Evolutionary conservation across 1,140 invertebrate species (phyloP).

Genomic region (Phortica variegata): DNA sequence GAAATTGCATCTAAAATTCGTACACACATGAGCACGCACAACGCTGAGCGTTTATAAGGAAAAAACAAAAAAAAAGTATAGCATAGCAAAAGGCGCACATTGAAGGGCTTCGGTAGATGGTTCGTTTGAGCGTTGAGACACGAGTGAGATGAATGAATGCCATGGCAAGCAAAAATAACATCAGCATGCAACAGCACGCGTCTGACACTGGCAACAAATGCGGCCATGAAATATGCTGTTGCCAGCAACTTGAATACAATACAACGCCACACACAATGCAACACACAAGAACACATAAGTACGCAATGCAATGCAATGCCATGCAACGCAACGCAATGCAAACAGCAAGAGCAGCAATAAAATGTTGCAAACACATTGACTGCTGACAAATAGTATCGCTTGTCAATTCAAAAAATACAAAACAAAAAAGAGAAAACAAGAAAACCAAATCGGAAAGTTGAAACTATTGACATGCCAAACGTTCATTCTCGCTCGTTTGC

Average conservation of each 20-base stretch:
- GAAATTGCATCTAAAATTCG: too few relatives aligned
- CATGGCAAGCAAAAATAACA: too few relatives aligned
- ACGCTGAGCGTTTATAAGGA: too few relatives aligned
- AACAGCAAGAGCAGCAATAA: slow-evolving; percentile 35
- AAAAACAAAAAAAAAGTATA: too few relatives aligned
- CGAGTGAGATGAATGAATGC: too few relatives aligned
- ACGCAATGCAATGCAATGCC: not conserved
- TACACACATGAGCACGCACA: too few relatives aligned
- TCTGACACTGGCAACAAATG: slow-evolving; percentile 45
- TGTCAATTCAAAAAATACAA: slow-evolving; percentile 54
- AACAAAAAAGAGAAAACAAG: slow-evolving; percentile 13
- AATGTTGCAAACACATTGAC: slow-evolving; percentile 56
- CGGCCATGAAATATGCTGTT: too few relatives aligned
- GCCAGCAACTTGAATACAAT: too few relatives aligned
- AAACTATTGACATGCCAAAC: slow-evolving; percentile 40
- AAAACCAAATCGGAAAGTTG: slow-evolving; percentile 20
- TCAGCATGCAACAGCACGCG: too few relatives aligned
- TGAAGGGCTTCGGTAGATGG: too few relatives aligned
- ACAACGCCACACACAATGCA: slow-evolving; percentile 8
- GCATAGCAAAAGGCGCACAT: too few relatives aligned
- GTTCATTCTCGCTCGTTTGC: slow-evolving; percentile 20
- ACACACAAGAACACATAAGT: slow-evolving; percentile 2
- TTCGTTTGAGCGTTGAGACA: too few relatives aligned
- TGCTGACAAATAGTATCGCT: slow-evolving; percentile 56
- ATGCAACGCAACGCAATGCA: slow-evolving; percentile 3